Conservation (phyloP, 1,140 invertebrate genomes). For the Plectus sambesii region DNA sequence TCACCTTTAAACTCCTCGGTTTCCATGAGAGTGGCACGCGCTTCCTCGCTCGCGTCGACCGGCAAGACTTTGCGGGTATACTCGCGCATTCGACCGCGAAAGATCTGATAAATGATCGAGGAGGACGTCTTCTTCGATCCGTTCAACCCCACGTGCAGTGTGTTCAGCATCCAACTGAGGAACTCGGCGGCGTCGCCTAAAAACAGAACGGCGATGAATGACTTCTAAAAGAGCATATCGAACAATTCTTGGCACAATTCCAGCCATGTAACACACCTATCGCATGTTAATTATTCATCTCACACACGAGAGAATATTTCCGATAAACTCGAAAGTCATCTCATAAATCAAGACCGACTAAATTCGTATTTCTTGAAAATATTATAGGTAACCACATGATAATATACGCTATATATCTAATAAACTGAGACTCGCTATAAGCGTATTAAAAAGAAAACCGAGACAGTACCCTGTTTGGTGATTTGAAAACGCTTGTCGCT, state of each 20-base stretch:
- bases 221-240: not conserved
- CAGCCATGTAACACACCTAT: too few relatives aligned
- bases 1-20: slow-evolving; percentile 68
- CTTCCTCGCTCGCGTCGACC: slow-evolving; percentile 69
- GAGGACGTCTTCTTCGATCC: slow-evolving; percentile 59
- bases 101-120: slow-evolving; percentile 79
- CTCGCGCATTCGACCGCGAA: slow-evolving; percentile 86
- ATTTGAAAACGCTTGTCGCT: slow-evolving; percentile 97
- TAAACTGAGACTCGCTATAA: not conserved
- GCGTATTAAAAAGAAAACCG: not conserved
- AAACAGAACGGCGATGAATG: slow-evolving; percentile 14
- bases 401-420: not conserved
- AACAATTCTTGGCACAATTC: slow-evolving; percentile 5
- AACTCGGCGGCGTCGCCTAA: slow-evolving; percentile 91
- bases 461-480: slow-evolving; percentile 63
- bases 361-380: too few relatives aligned
- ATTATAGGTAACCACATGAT: too few relatives aligned
- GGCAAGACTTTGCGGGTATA: slow-evolving; percentile 86
- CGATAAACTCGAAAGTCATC: too few relatives aligned
- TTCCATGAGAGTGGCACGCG: slow-evolving; percentile 63
- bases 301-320: too few relatives aligned
- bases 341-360: too few relatives aligned
- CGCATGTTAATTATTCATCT: not conserved
- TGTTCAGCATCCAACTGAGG: slow-evolving; percentile 88
- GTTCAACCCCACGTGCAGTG: slow-evolving; percentile 75